Conservation (phyloP, 2,113 vertebrate species). For the Neotragus moschatus region DNA sequence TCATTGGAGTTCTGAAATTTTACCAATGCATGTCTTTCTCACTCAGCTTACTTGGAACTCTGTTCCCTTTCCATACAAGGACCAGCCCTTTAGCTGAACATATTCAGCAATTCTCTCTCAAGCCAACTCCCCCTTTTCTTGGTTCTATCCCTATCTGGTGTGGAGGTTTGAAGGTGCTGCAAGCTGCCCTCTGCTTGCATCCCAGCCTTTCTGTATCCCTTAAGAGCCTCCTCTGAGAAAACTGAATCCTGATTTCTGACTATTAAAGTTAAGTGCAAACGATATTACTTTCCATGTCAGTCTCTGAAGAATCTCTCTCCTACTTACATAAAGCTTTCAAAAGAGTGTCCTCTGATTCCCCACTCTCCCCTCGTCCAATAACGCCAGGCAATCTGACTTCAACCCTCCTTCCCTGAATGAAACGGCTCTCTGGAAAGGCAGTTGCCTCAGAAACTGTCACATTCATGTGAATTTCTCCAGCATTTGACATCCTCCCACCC, state of each 20-base stretch:
- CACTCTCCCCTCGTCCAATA: neutral
- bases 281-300: neutral
- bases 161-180: neutral
- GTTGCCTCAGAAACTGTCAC: neutral
- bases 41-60: neutral
- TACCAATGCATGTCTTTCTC: neutral
- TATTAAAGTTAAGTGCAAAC: neutral
- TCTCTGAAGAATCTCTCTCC: neutral
- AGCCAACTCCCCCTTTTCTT: neutral
- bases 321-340: neutral
- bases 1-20: neutral
- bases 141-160: neutral
- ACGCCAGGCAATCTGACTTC: conserved; percentile 12
- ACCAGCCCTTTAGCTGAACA: neutral
- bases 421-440: conserved; percentile 12
- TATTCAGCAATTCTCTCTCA: neutral
- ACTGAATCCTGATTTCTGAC: neutral
- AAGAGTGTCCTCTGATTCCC: neutral
- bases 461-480: neutral
- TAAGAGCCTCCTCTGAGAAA: neutral
- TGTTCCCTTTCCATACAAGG: neutral
- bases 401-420: neutral
- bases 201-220: neutral
- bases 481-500: neutral
- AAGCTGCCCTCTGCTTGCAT: neutral